Evolutionary conservation across 1,140 invertebrate species (phyloP), one percentile per base, ranked within the genome.

Genomic region (Daktulosphaira vitifoliae): DNA sequence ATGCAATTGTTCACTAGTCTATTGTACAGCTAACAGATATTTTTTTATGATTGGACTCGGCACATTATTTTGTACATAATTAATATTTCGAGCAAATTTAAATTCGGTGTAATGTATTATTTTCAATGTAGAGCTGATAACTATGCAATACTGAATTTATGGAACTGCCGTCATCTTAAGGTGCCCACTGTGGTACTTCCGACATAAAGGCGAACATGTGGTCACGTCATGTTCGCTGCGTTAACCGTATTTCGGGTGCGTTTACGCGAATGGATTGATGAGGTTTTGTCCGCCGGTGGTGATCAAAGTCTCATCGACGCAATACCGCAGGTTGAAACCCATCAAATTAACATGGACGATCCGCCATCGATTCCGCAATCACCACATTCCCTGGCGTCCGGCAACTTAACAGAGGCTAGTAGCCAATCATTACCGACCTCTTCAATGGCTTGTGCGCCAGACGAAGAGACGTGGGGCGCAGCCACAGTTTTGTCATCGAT

Each of bases 201-300:
- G 48, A 42, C 22, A 48, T 66, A 33, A 11, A 6, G 29, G 50
- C 33, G 22, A 48, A 59, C 42, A 46, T 62, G 33, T 25, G 52
- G 48, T 39, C 38, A 42, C 18, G 49, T 15, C 46, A 65, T 56
- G 53, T 42, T 53, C 22, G 46, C 38, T 37, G 53, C 38, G 22
- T 20, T 39, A 56, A 49, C 46, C 11, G 50, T 51, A 59, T 62
- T 52, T 13, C 54, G 44, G 23, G 53, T 33, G 18, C 64, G 48
- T 25, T 8, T 44, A 29, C 38, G 33, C 50, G 49, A 26, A 13
- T 46, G 54, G 54, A 18, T 59, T 9, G 23, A 25, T 1, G 54
- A 46, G 13, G 23, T 26, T 15, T 29, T 16, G 20, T 2, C 53
- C 38, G 22, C 33, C 16, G 29, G 29, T 25, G 1, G 23, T 26